Conservation (phyloP, 2,888 invertebrate species). For the Sinhomidia bicolor region DNA sequence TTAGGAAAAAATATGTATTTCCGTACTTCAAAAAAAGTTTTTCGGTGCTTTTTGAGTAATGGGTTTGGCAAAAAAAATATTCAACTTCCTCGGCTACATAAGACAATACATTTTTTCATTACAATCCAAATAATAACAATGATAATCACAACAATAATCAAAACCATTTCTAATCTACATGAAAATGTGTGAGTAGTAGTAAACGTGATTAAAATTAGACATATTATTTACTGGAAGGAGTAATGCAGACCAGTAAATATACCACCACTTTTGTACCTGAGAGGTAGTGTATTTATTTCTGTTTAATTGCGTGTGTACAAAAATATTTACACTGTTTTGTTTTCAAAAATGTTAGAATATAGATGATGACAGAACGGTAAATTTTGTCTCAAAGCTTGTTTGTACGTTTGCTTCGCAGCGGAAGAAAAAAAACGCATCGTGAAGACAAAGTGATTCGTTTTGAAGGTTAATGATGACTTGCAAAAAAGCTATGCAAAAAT, state of each 20-base stretch:
- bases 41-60: neutral
- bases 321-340: neutral
- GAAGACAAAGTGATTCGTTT: neutral
- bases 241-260: constrained; percentile 10
- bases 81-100: constrained; percentile 61
- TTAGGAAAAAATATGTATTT: constrained; percentile 18
- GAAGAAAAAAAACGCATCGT: neutral
- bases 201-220: too few species aligned
- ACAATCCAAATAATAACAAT: too few species aligned
- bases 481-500: constrained; percentile 44
- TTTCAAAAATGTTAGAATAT: neutral
- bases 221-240: neutral
- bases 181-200: constrained; percentile 16
- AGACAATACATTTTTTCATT: neutral
- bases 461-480: neutral
- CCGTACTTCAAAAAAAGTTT: neutral
- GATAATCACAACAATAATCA: neutral
- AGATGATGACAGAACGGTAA: neutral
- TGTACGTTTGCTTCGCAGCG: neutral
- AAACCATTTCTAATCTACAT: constrained; percentile 16
- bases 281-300: constrained; percentile 18
- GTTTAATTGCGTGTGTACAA: neutral
- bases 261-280: constrained; percentile 42
- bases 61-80: constrained; percentile 57
- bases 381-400: neutral